Evolutionary conservation across 2,113 vertebrate species (phyloP), one percentile per base, ranked within the genome.

Genomic region (Ictalurus furcatus): DNA sequence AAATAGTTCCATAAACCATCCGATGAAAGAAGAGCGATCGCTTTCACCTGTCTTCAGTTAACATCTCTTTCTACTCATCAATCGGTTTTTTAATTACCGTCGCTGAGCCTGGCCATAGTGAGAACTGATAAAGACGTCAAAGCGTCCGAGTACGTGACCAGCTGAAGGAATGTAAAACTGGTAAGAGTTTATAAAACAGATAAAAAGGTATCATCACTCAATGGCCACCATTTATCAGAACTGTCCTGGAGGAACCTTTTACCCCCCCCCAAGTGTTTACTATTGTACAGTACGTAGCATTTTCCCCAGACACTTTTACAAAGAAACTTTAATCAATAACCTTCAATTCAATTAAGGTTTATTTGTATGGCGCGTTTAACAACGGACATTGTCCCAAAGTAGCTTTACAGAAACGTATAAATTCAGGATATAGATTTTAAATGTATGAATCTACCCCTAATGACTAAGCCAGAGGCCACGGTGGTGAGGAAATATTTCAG

Each of bases 71-170:
- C 48, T 82, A 56, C 52, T 63, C 21, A 40, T 79, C 61, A 71
- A 37, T n/a, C 8, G 76, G 48, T 9, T 34, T 87, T 48, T 90
- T 90, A 85, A 90, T 88, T 88, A 80, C 54, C 40, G 3, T 28
- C 40, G 40, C 59, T 71, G 2, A 63, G 74, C 1, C 34, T 30
- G 21, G 73, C 40, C 54, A 9, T 54, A 87, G 63, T 52, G 40
- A 52, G 40, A 71, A 71, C 19, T 59, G 81, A 87, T 85, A 61
- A 85, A 56, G 59, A 48, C 0, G 48, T 19, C 56, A 44, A 80
- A 80, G n/a, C 2, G 19, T 11, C 25, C 19, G 30, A 34, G 34
- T 54, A 17, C 2, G 6, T 25, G 78, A 4, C 87, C 54, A 21
- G 65, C 48, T 14, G 61, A 69, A 34, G 58, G 17, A 59, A 23